A percentile compares a stretch with the other conserved stretches of the same genome.
phyloP scores from a whole-genome alignment of 2,888 invertebrate species.

The Priocnemis perturbator region DNA sequence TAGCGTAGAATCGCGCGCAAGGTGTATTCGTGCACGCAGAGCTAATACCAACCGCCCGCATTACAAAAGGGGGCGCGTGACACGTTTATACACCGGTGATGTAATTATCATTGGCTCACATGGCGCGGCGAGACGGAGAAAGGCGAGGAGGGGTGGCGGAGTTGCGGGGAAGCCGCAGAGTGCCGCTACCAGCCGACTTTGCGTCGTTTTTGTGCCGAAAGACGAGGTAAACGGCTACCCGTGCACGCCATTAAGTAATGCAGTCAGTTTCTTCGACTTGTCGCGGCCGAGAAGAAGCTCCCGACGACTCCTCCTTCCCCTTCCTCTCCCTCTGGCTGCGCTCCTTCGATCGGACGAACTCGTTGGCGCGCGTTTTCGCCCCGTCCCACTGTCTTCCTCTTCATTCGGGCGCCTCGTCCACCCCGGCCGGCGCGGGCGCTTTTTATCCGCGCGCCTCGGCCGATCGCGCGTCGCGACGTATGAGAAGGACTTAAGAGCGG shows the following conservation, averaged over 20 bases:
- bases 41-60: neutral
- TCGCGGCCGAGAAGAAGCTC: conserved; percentile 48
- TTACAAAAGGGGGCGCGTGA: conserved; percentile 14
- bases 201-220: conserved; percentile 47
- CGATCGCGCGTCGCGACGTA: conserved; percentile 50
- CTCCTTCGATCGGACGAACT: conserved; percentile 41
- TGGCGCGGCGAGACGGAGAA: conserved; percentile 14
- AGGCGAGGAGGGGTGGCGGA: conserved; percentile 2
- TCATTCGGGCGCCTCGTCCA: conserved; percentile 25
- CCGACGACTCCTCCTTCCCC: conserved; percentile 5
- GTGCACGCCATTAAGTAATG: conserved; percentile 69
- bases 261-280: conserved; percentile 67
- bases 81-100: conserved; percentile 39
- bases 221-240: conserved; percentile 58
- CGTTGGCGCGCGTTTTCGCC: conserved; percentile 39
- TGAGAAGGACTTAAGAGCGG: conserved; percentile 56
- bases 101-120: conserved; percentile 58
- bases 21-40: neutral
- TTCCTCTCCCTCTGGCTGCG: neutral
- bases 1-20: too few species aligned
- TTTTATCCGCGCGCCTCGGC: conserved; percentile 60
- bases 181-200: conserved; percentile 19
- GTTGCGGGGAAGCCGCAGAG: too few species aligned
- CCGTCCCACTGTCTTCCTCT: conserved; percentile 25
- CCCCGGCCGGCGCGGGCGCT: conserved; percentile 43